Evolutionary conservation across 2,797 vertebrate genomes (phyloP).

Genomic region (Oryzias dopingdopingensis): DNA sequence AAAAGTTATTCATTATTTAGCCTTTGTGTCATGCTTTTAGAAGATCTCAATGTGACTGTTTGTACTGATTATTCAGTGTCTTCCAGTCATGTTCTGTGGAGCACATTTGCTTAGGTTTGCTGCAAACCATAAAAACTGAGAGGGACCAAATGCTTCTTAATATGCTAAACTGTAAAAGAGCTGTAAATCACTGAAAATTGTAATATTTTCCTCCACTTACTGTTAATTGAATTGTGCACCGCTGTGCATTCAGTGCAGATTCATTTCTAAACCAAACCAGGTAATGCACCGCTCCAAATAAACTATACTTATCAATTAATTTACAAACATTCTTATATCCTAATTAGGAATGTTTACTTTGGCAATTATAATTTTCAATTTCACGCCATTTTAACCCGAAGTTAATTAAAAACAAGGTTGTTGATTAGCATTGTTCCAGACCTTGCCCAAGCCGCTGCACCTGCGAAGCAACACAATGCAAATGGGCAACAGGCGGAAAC

Average conservation of each 20-base stretch:
- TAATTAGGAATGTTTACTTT: slow-evolving; percentile 82
- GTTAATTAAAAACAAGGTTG: slow-evolving; percentile 82
- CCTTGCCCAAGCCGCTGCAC: slow-evolving; percentile 51
- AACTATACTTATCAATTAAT: slow-evolving; percentile 79
- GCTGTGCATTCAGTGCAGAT: slow-evolving; percentile 36
- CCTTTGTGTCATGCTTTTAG: no score
- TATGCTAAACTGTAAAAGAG: slow-evolving; percentile 29
- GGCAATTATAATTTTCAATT: slow-evolving; percentile 84
- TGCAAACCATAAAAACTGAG: slow-evolving; percentile 13
- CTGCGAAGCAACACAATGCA: slow-evolving; percentile 69
- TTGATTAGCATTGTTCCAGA: slow-evolving; percentile 76
- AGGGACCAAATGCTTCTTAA: slow-evolving; percentile 13
- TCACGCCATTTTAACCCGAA: slow-evolving; percentile 84
- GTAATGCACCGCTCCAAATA: slow-evolving; percentile 70
- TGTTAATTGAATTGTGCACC: slow-evolving; percentile 38
- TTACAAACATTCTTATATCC: slow-evolving; percentile 76
- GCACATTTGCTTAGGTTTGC: not conserved
- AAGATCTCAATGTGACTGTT: no score
- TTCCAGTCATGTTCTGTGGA: no score
- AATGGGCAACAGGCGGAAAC: slow-evolving; percentile 54
- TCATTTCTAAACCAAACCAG: slow-evolving; percentile 60
- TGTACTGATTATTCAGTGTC: no score
- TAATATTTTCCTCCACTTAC: slow-evolving; percentile 25
- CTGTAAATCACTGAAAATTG: slow-evolving; percentile 15
- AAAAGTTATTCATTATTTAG: no score